Evolutionary conservation across 2,888 invertebrate species (phyloP), one percentile per base, ranked within the genome.

Genomic region (Aspidiotus rigidus): DNA sequence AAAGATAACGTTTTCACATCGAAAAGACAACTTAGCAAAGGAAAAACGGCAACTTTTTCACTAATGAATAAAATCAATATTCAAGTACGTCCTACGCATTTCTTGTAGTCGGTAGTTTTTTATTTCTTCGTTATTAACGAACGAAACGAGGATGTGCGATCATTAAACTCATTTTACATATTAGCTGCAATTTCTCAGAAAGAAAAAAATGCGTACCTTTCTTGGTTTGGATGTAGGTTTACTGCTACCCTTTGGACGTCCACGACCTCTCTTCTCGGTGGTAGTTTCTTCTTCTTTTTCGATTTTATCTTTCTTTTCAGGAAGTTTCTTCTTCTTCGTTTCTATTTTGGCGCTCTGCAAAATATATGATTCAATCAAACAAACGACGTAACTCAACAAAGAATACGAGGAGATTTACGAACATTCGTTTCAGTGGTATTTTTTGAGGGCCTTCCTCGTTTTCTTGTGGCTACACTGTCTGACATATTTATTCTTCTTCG

Each of bases 401-500:
- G 49, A n/a, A 15, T 57, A 15, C 2, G 7, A 57, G 7, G 3
- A 57, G 57, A 16, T n/a, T 53, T 60, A 57, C 64, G 0, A 10
- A 67, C 67, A 8, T 59, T 67, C 15, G 55, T 66, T 40, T 57
- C 59, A 13, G 60, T 7, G 9, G 57, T 39, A 7, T 15, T 53
- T 55, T 67, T 67, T 10, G 67, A 41, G n/a, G 67, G 67, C 10
- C 67, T 40, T 39, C 67, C 67, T 9, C 67, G 67, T 67, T 67
- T 67, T 42, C 59, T 67, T 2, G 67, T 40, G 1, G 53, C 67
- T 49, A 60, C 67, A 17, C 42, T 44, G 40, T 67, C 67, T 39
- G 67, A 67, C 67, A 67, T 67, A 28, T 28, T 28, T 28, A 28
- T 28, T 28, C 28, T 28, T 28, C 28, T 28, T 28, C 28, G 5